These are phyloP conservation scores for Sturnus vulgaris DNA, from an alignment of 2,113 vertebrate genomes.

Conservation along the genomic window DNA sequence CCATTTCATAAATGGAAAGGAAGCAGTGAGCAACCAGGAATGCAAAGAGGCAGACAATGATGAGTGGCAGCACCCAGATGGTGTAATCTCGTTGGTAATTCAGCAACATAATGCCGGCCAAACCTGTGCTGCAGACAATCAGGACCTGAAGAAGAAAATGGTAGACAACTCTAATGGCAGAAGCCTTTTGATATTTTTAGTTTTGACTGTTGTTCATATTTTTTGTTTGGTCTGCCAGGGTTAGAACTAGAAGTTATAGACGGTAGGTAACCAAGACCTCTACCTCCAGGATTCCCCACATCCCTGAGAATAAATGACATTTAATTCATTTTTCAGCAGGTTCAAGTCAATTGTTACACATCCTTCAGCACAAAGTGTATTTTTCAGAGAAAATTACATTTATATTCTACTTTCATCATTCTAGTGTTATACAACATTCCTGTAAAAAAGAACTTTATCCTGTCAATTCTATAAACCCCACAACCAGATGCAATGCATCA, in stretches of 20 bases:
- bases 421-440: not conserved
- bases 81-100: constrained; percentile 94
- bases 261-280: not conserved
- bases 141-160: constrained; percentile 79
- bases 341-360: not conserved
- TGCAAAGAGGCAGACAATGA: constrained; percentile 95
- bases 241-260: not conserved
- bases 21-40: constrained; percentile 98
- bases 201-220: not conserved
- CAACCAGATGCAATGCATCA: not conserved
- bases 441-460: not conserved
- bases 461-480: not conserved
- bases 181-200: not conserved
- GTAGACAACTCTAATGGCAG: not conserved
- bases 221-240: not conserved
- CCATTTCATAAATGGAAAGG: constrained; percentile 97
- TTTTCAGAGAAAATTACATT: not conserved
- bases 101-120: constrained; percentile 90
- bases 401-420: not conserved
- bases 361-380: not conserved
- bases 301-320: not conserved
- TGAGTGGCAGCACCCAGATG: constrained; percentile 92
- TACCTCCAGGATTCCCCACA: not conserved
- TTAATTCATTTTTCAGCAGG: not conserved
- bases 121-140: constrained; percentile 89